Evolutionary conservation across 2,888 invertebrate species (phyloP), one percentile per base, ranked within the genome.

Genomic region (Epirrita christyi): DNA sequence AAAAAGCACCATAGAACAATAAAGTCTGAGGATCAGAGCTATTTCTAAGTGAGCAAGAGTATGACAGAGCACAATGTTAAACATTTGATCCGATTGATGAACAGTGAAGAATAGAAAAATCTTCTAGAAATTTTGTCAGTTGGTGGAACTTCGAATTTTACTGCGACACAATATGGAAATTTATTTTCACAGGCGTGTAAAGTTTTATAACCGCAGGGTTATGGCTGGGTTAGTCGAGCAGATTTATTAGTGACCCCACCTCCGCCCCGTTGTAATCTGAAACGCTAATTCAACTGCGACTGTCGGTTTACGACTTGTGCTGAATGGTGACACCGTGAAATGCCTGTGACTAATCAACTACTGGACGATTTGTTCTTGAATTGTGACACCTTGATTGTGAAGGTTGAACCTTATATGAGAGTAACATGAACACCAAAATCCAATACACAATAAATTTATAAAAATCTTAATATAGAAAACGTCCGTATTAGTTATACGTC

Each of bases 191-290:
- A 66, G 73, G 63, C 72, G 72, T 76, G 74, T 80, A 76, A 80
- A 81, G 72, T 80, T 81, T 79, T 80, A 81, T 76, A 78, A 71
- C 75, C 73, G 50, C 67, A 54, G 63, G 70, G 72, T 77, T 76
- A 77, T 75, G 71, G 71, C 69, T 67, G 72, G 74, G 78, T 80
- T 75, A 79, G 76, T 75, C 70, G 71, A 71, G 68, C 75, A 73
- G 81, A 83, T 82, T 83, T 83, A 81, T 80, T 80, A 78, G 76
- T 78, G 76, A 72, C 78, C n/a, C 75, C 72, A 76, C 79, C 74
- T 74, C 64, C 70, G 71, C 74, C 75, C 77, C 75, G 59, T 81
- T 76, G 78, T 80, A 81, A 81, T 81, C 78, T 75, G 71, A 67
- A 76, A 78, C 72, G 82, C 80, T 83, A 84, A 83, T 83, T 80